These are phyloP conservation scores for Zaprionus obscuricornis DNA, from an alignment of 2,888 invertebrate species.

Conservation along the genomic window DNA sequence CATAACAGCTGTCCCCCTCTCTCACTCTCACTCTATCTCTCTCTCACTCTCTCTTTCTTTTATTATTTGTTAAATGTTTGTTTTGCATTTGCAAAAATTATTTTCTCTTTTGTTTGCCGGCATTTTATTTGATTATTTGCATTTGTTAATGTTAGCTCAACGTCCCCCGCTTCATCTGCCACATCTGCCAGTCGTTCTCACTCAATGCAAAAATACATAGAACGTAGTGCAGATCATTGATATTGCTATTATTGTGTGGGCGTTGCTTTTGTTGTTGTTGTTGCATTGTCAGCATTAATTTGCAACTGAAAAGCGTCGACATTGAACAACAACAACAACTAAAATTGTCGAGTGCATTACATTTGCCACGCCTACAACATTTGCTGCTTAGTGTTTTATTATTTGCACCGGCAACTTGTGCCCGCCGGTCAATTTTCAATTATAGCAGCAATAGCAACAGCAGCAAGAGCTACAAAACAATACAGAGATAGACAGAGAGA, in stretches of 20 bases:
- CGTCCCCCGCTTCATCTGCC: neutral
- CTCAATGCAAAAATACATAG: too few relatives aligned
- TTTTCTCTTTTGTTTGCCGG: constrained; percentile 34
- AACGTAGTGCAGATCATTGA: constrained; percentile 45
- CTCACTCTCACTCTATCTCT: neutral
- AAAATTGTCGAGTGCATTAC: constrained; percentile 27
- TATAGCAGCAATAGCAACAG: constrained; percentile 40
- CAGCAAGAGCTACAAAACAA: neutral
- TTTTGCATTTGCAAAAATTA: constrained; percentile 54
- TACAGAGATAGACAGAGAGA: too few relatives aligned
- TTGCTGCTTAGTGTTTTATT: neutral
- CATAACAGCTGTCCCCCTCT: neutral
- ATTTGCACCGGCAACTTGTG: constrained; percentile 40
- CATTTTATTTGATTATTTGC: constrained; percentile 34
- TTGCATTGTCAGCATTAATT: constrained; percentile 70
- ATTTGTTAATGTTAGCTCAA: constrained; percentile 7
- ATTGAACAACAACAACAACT: constrained; percentile 40
- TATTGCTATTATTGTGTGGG: constrained; percentile 22
- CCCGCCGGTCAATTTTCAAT: constrained; percentile 63
- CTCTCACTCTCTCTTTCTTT: neutral
- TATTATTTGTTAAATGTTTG: constrained; percentile 44
- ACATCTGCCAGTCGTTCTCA: too few relatives aligned
- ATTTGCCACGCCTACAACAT: constrained; percentile 48
- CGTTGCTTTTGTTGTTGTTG: constrained; percentile 25
- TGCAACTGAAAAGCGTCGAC: constrained; percentile 64